Percentiles rank a stretch among this genome's conserved stretches.
These are phyloP conservation scores for Cryptocheilus praepositus DNA, from an alignment of 2,888 invertebrate genomes.

Conservation along the genomic window DNA sequence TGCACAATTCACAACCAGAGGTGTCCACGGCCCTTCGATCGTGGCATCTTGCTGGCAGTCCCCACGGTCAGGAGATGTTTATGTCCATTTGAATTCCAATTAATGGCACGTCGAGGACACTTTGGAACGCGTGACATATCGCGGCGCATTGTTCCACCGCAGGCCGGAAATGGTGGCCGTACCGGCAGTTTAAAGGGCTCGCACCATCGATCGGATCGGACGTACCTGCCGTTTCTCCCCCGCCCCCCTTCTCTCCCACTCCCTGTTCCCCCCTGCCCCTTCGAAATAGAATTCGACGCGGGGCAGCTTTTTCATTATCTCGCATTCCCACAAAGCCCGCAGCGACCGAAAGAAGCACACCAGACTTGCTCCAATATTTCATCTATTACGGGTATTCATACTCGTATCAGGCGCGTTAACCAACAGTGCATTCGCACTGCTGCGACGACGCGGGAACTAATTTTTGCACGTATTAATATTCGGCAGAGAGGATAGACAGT, in stretches of 20 bases:
- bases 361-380: background rate
- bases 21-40: constrained; percentile 45
- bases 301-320: constrained; percentile 33
- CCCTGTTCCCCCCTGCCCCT: constrained; percentile 8
- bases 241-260: constrained; percentile 8
- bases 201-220: constrained; percentile 37
- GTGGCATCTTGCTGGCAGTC: constrained; percentile 43
- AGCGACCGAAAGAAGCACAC: constrained; percentile 22
- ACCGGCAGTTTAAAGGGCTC: constrained; percentile 39
- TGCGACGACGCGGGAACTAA: constrained; percentile 14
- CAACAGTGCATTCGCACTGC: constrained; percentile 17
- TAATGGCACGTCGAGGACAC: constrained; percentile 62
- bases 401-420: constrained; percentile 14
- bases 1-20: constrained; percentile 31
- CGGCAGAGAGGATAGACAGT: no score
- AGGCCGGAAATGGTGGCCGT: constrained; percentile 49
- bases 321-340: constrained; percentile 29
- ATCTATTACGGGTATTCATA: background rate
- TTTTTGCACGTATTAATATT: constrained; percentile 22
- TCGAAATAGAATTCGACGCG: constrained; percentile 29
- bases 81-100: constrained; percentile 65
- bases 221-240: background rate
- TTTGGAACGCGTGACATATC: constrained; percentile 62
- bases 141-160: constrained; percentile 55
- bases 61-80: constrained; percentile 47